Base-by-base conservation (phyloP, 2,888 invertebrate genomes). In the Tortricodes alternella region DNA sequence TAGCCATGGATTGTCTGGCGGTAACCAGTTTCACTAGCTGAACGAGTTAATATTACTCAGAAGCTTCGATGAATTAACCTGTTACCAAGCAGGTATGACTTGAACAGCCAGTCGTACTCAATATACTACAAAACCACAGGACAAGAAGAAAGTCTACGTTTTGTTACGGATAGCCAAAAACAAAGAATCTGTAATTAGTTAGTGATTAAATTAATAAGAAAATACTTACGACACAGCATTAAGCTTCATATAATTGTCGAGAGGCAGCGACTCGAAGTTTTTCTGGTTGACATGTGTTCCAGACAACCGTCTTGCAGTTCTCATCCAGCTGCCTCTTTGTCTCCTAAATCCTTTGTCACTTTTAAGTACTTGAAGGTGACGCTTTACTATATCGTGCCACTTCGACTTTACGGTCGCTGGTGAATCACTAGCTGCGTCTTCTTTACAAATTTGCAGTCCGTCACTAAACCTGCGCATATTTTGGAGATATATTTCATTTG, bases 351-450 rank as follows among this genome's bases (percentile, higher is more conserved):
- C 87, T 77, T 89, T 91, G 56, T 91, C 91, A 66, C 71, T 88
- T 77, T 86, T 91, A 58, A 91, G 68, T 59, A 89, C 69, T 60
- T 90, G 89, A 49, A 91, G 76, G 67, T 91, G 91, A 29, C 89
- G 82, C 72, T 91, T 91, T 1, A 91, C 91, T 59, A 91, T 84
- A 65, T 90, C 90, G 60, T 91, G 89, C 91, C 91, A 91, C 71
- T 89, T 91, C 81, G 90, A 89, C 76, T 87, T 90, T 3, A 89
- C 88, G 27, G 90, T 89, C 39, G 88, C 89, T 13, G 90, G 89
- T 44, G 89, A 89, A 73, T 91, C 91, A 67, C 91, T 90, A 38
- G 89, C 91, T 13, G 91, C 89, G 63, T 91, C 91, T 74, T 91
- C 91, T 70, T 91, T 89, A 65, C 91, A 91, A 71, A 91, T 91